phyloP scores from a whole-genome alignment of 2,797 vertebrate species.

The Microctenopoma stevenorrisi region DNA sequence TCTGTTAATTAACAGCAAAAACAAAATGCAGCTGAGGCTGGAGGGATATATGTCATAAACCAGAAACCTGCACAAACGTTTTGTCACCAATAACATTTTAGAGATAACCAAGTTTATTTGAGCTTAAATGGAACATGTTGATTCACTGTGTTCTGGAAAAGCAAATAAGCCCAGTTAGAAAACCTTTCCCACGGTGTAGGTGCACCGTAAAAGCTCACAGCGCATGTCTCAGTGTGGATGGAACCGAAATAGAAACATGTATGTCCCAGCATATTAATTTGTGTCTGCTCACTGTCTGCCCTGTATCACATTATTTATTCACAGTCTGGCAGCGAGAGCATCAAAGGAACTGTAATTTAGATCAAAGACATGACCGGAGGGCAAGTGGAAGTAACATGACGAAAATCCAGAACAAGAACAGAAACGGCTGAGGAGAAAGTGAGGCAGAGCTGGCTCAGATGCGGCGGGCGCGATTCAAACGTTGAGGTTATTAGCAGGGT shows the following conservation, averaged over 20 bases:
- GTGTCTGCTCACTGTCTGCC: conserved; percentile 29
- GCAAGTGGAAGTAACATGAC: conserved; percentile 39
- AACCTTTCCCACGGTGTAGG: conserved; percentile 8
- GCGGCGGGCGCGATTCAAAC: conserved; percentile 16
- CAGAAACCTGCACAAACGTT: too few relatives aligned
- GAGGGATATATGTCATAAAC: too few relatives aligned
- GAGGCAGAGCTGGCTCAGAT: neutral
- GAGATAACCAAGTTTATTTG: too few relatives aligned
- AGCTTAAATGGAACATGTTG: neutral
- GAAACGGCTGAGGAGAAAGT: neutral
- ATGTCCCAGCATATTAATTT: conserved; percentile 46
- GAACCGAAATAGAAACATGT: conserved; percentile 55
- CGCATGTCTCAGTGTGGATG: conserved; percentile 40
- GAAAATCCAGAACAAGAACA: conserved; percentile 43
- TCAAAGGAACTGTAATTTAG: conserved; percentile 55
- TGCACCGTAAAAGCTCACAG: neutral
- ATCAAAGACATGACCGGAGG: conserved; percentile 39
- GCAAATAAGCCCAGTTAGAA: conserved; percentile 38
- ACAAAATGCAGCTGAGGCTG: too few relatives aligned
- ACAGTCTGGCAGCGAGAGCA: conserved; percentile 23
- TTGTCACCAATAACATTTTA: too few relatives aligned
- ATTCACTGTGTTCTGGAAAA: conserved; percentile 43
- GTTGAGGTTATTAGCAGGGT: conserved; percentile 38
- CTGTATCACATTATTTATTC: conserved; percentile 67
- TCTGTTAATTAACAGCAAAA: too few relatives aligned